Evolutionary conservation across 2,888 invertebrate species (phyloP).

Genomic region (Hymenopus coronatus): DNA sequence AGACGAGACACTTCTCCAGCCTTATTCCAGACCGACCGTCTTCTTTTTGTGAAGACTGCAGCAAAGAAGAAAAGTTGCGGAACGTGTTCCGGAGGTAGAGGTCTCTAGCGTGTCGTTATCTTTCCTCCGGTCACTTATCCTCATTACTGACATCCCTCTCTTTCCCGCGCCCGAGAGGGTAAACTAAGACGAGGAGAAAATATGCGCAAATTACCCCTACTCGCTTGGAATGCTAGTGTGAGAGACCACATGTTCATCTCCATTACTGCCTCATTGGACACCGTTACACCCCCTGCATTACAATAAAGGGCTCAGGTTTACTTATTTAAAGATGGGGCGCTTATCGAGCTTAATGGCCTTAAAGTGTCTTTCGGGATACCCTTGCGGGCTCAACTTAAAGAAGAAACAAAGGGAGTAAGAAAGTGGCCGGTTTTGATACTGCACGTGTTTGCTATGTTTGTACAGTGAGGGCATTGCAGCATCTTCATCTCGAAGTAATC

Average conservation of each 20-base stretch:
- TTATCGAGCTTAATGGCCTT: neutral
- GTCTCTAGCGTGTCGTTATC: constrained; percentile 27
- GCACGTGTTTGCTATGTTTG: no score
- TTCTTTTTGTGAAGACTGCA: neutral
- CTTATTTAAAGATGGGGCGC: neutral
- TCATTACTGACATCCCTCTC: constrained; percentile 17
- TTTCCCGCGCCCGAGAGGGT: constrained; percentile 19
- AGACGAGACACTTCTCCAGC: neutral
- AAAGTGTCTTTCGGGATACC: neutral
- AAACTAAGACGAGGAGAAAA: constrained; percentile 4
- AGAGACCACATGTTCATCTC: neutral
- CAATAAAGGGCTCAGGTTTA: neutral
- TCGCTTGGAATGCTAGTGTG: neutral
- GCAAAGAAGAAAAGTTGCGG: constrained; percentile 15
- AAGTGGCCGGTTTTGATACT: no score
- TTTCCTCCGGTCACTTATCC: constrained; percentile 31
- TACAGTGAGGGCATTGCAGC: no score
- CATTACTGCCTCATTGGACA: neutral
- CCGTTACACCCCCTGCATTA: neutral
- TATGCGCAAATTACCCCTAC: constrained; percentile 7
- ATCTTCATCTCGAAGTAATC: no score
- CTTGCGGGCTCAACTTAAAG: neutral
- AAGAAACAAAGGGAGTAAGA: neutral
- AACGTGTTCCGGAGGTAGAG: constrained; percentile 14
- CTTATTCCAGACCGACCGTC: neutral